Conservation (phyloP, 2,888 invertebrate species). For the Teinopalpus imperialis region DNA sequence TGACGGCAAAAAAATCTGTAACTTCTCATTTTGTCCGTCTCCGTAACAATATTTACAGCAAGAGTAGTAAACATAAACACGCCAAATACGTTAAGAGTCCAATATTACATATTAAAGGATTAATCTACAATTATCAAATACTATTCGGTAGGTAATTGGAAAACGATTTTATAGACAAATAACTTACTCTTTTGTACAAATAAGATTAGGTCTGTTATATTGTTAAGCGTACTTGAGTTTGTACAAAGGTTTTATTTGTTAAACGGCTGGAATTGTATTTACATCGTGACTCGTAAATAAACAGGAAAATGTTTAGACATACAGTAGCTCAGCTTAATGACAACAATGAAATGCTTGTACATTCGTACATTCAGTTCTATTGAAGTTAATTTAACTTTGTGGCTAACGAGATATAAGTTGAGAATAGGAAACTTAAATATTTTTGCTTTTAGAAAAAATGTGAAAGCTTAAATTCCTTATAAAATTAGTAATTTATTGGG, state of each 20-base stretch:
- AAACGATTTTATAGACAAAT: conserved; percentile 16
- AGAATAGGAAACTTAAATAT: no score
- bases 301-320: conserved; percentile 22
- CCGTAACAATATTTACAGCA: no score
- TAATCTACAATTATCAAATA: no score
- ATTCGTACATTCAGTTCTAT: not conserved
- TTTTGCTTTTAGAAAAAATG: no score
- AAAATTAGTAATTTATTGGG: no score
- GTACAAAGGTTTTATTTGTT: conserved; percentile 26
- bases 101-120: no score
- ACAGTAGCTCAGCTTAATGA: conserved; percentile 9
- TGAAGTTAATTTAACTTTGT: conserved; percentile 10
- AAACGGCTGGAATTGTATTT: conserved; percentile 20
- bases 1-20: no score
- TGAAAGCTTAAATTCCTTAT: no score
- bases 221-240: conserved; percentile 8
- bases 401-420: no score
- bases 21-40: no score
- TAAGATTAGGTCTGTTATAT: conserved; percentile 19
- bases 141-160: not conserved
- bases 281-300: conserved; percentile 19
- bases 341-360: conserved; percentile 18
- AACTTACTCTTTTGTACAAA: conserved; percentile 1
- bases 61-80: no score
- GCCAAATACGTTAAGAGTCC: no score